Evolutionary conservation across 2,113 vertebrate genomes (phyloP).

Genomic region (Gracilinanus agilis): DNA sequence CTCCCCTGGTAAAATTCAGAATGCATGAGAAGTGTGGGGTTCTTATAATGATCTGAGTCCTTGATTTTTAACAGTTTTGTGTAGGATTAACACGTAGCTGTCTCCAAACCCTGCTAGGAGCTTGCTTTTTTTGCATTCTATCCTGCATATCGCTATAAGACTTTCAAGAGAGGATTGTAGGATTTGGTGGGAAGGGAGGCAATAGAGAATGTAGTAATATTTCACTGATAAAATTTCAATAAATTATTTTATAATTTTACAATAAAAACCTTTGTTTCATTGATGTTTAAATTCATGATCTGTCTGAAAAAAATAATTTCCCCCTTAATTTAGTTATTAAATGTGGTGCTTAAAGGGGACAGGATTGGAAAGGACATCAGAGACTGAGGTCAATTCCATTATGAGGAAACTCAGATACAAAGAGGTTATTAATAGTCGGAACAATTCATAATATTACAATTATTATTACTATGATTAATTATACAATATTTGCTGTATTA

Average conservation of each 20-base stretch:
- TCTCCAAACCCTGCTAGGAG: constrained; percentile 74
- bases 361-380: constrained; percentile 8
- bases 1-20: constrained; percentile 60
- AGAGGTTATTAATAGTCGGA: not conserved
- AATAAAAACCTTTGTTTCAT: constrained; percentile 66
- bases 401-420: not conserved
- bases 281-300: constrained; percentile 46
- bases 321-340: constrained; percentile 58
- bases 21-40: constrained; percentile 56
- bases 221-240: constrained; percentile 65
- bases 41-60: constrained; percentile 77
- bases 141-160: constrained; percentile 7
- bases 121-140: constrained; percentile 74
- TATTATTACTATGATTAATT: not conserved
- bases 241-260: constrained; percentile 70
- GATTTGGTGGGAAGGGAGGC: constrained; percentile 68
- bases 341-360: constrained; percentile 41
- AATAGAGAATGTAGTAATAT: constrained; percentile 67
- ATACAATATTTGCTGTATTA: no score
- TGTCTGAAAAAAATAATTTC: constrained; percentile 60
- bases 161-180: constrained; percentile 62
- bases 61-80: constrained; percentile 77
- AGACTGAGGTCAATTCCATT: not conserved
- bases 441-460: not conserved
- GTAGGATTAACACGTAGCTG: constrained; percentile 72